Percentiles rank a stretch among this genome's conserved stretches.
Evolutionary conservation across 37 sponge, comb jelly and placozoan species (phyloP).

Genomic region (Lycopodina hypogea): DNA sequence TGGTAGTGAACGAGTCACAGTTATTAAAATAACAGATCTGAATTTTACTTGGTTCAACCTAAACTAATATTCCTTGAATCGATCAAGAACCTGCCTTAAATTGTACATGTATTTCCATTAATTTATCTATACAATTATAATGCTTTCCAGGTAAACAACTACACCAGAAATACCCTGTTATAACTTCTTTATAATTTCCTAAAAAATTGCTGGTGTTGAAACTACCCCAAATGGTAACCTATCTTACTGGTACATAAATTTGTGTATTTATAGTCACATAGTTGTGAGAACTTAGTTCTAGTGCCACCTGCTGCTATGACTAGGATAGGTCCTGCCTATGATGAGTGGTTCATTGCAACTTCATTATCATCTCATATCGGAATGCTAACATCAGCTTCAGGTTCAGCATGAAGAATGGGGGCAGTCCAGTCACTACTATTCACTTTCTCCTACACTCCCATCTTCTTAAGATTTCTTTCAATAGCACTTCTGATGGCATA

Average conservation of each 20-base stretch:
- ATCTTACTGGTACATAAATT: too few relatives aligned
- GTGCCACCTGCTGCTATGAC: background rate
- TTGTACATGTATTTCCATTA: background rate
- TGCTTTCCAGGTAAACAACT: background rate
- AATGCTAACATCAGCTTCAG: background rate
- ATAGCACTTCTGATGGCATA: background rate
- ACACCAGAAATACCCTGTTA: background rate
- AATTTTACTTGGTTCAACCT: background rate
- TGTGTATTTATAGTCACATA: constrained; percentile 9
- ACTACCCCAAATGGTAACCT: constrained; percentile 3
- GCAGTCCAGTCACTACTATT: constrained; percentile 4
- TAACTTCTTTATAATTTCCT: background rate
- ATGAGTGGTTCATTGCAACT: background rate
- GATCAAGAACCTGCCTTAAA: background rate
- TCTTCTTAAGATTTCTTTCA: background rate
- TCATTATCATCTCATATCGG: background rate
- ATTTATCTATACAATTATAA: background rate
- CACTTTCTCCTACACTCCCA: constrained; percentile 5
- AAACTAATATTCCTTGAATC: background rate
- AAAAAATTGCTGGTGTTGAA: constrained; percentile 1
- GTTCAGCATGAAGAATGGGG: background rate
- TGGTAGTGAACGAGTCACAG: too few relatives aligned
- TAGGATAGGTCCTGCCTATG: background rate
- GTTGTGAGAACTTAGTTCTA: background rate
- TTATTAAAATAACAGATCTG: too few relatives aligned